Base-by-base conservation (phyloP, 1,140 invertebrate species). In the Drosophila ohnishii region DNA sequence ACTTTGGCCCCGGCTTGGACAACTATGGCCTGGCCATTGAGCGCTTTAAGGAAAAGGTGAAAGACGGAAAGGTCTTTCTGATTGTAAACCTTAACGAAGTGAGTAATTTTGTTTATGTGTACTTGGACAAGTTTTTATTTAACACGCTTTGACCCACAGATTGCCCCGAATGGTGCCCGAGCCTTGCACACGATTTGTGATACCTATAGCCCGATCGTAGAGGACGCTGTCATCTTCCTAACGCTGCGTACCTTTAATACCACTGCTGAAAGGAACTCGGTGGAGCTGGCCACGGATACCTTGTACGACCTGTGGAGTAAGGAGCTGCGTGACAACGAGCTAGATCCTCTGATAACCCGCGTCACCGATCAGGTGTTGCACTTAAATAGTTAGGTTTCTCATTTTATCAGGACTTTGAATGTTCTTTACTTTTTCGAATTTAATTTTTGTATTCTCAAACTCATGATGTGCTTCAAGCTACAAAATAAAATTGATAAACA, bases 141-240 rank as follows among this genome's bases (percentile, higher is more conserved):
- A 28, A 11, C 16, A n/a, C 16, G 0, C 5, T 9, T 35, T 25
- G 14, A 25, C 16, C 28, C 2, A 19, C 32, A 91, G 90, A 86
- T 91, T 47, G 74, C 90, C 0, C 64, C 78, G 1, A 75, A 60
- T 25, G 61, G 83, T 6, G 90, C 89, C 0, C 72, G 75, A 7
- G 90, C 90, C 6, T 50, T 91, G 22, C 90, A 91, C 45, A 64
- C 78, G 0, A 91, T 91, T 45, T 91, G 90, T 45, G 90, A 91
- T 42, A 80, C 76, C 1, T 39, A 73, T 53, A 89, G 30, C 32
- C 90, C 90, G 3, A 71, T 91, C 9, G 72, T 76, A 2, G 35
- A 75, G 1, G 77, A 89, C 39, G 72, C 90, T 3, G 79, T 90
- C 8, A 90, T 91, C 8, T 91, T 90, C 65, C 44, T 91, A 7